A percentile compares a stretch with the other conserved stretches of the same genome.
phyloP scores from a whole-genome alignment of 2,113 vertebrate genomes.

The Bothrops jararaca region DNA sequence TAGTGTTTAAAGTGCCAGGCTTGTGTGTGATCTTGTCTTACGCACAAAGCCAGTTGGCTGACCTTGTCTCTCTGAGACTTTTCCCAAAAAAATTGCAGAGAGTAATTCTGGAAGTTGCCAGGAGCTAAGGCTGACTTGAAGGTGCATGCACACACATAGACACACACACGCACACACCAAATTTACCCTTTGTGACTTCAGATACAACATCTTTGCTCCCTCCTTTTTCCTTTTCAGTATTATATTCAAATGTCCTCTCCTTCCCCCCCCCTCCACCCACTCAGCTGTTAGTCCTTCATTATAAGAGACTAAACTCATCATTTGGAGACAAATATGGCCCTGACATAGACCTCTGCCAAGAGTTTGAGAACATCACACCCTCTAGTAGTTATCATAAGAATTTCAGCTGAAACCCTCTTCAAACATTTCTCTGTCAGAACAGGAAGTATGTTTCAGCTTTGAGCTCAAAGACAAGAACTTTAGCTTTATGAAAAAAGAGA shows the following conservation, averaged over 20 bases:
- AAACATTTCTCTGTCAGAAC: not conserved
- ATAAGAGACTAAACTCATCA: not conserved
- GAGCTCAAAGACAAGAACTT: not conserved
- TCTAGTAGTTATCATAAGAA: constrained; percentile 3
- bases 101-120: not conserved
- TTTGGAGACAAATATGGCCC: not conserved
- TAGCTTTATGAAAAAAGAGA: not conserved
- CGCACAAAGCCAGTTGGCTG: too few species aligned
- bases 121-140: not conserved
- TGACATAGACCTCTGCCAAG: not conserved
- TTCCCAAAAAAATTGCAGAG: not conserved
- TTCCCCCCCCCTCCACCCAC: not conserved
- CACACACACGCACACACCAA: too few species aligned
- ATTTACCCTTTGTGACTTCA: not conserved
- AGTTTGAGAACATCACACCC: constrained; percentile 15
- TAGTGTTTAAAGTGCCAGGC: too few species aligned
- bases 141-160: not conserved
- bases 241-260: not conserved
- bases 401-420: not conserved
- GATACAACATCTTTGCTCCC: not conserved
- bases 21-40: too few species aligned
- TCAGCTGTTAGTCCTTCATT: not conserved
- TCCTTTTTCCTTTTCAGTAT: not conserved
- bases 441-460: not conserved
- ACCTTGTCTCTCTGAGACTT: not conserved